phyloP scores from a whole-genome alignment of 1,140 invertebrate genomes.

The Drosophila pandora region DNA sequence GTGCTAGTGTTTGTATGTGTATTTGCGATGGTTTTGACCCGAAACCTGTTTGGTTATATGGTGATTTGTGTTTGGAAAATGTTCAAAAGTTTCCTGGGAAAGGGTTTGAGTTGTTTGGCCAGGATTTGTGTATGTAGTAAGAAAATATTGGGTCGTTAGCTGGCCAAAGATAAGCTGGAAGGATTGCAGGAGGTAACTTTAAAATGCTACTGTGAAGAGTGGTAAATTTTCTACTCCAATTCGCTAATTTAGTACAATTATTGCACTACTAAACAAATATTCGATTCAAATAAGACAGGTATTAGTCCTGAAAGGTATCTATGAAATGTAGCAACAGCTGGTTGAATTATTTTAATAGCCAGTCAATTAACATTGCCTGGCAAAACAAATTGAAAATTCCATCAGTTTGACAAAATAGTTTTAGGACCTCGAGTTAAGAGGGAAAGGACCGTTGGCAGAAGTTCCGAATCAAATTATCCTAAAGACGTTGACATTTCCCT shows the following conservation, averaged over 20 bases:
- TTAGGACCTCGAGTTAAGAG: conserved; percentile 1
- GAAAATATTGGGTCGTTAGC: conserved; percentile 26
- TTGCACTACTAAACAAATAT: conserved; percentile 10
- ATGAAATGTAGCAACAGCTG: conserved; percentile 30
- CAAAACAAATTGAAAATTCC: conserved; percentile 73
- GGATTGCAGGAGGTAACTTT: neutral
- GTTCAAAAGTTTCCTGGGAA: conserved; percentile 10
- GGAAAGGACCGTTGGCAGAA: neutral
- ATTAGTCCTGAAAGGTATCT: neutral
- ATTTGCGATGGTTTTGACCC: conserved; percentile 45
- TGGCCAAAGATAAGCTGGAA: conserved; percentile 15
- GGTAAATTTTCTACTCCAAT: no score
- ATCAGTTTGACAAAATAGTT: conserved; percentile 71
- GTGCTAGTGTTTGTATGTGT: conserved; percentile 22
- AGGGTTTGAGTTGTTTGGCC: conserved; percentile 8
- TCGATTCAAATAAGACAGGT: conserved; percentile 48
- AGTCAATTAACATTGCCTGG: conserved; percentile 43
- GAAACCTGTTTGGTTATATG: conserved; percentile 71
- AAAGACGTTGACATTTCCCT: conserved; percentile 51
- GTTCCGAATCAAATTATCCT: conserved; percentile 61
- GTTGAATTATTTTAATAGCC: conserved; percentile 68
- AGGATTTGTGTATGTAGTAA: conserved; percentile 14
- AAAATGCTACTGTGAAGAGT: no score
- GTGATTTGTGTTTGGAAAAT: conserved; percentile 63
- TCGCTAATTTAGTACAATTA: no score